These are phyloP conservation scores for Cynopterus brachyotis DNA, from an alignment of 2,113 vertebrate genomes.

Conservation along the genomic window DNA sequence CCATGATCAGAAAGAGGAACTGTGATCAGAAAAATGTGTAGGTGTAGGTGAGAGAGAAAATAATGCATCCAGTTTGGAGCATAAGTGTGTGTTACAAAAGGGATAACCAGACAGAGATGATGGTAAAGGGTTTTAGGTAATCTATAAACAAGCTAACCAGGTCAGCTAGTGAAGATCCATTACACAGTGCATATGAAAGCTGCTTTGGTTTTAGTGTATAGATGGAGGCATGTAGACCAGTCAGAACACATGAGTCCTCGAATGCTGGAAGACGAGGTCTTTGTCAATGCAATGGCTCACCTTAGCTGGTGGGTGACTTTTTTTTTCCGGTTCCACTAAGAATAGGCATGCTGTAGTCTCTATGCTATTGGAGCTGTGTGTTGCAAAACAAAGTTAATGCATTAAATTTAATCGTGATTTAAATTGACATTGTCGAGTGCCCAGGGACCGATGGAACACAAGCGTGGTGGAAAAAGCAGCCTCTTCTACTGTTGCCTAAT, in stretches of 20 bases:
- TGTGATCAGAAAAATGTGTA: no score
- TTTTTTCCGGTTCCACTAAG: background rate
- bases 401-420: conserved; percentile 79
- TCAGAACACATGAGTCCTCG: accelerated
- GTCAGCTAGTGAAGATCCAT: background rate
- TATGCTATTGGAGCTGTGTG: background rate
- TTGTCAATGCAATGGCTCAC: background rate
- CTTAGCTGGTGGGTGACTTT: background rate
- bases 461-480: conserved; percentile 80
- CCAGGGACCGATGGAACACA: conserved; percentile 78
- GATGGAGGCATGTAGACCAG: background rate
- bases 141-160: background rate
- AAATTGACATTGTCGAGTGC: conserved; percentile 75
- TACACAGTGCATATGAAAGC: background rate
- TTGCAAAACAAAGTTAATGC: conserved; percentile 68
- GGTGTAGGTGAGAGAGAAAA: background rate
- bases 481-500: conserved; percentile 81
- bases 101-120: background rate
- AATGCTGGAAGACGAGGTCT: background rate
- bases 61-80: background rate
- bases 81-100: background rate
- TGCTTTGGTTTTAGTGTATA: accelerated
- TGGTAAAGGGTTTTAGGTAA: background rate
- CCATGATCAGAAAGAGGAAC: background rate
- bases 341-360: background rate